Conservation (phyloP, 1,140 invertebrate genomes). For the Idris sp. region DNA sequence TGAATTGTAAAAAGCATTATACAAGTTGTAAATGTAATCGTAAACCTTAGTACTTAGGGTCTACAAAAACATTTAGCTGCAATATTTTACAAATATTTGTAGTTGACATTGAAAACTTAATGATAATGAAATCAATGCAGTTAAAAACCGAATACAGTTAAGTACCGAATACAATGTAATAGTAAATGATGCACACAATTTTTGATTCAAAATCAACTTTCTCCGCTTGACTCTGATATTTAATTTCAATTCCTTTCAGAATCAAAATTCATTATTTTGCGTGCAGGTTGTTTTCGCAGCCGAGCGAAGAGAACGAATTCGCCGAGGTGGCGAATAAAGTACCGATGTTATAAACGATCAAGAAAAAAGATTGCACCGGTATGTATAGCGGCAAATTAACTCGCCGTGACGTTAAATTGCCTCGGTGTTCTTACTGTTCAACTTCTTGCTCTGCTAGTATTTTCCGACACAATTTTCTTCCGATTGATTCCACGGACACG, state of each 20-base stretch:
- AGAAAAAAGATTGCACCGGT: constrained; percentile 56
- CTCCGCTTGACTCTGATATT: constrained; percentile 2
- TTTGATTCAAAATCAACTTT: constrained; percentile 4
- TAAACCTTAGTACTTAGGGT: too few species aligned
- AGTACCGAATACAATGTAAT: too few species aligned
- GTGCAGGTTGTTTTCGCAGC: constrained; percentile 39
- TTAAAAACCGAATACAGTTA: too few species aligned
- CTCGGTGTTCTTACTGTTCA: constrained; percentile 38
- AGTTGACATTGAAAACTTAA: too few species aligned
- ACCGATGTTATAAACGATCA: constrained; percentile 46
- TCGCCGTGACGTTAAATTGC: constrained; percentile 61
- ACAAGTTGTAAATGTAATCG: too few species aligned
- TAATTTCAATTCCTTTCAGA: constrained; percentile 27
- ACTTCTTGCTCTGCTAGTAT: constrained; percentile 40
- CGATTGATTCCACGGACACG: constrained; percentile 48
- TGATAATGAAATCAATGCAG: too few species aligned
- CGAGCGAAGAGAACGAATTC: constrained; percentile 54
- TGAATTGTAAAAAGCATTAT: too few species aligned
- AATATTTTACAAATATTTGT: too few species aligned
- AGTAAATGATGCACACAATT: too few species aligned
- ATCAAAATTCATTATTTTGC: constrained; percentile 55
- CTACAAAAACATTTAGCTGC: too few species aligned
- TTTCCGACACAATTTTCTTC: constrained; percentile 53
- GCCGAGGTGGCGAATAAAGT: constrained; percentile 53
- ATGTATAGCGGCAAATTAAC: constrained; percentile 62